phyloP scores from a whole-genome alignment of 2,797 vertebrate species.

The Podarcis siculus region DNA sequence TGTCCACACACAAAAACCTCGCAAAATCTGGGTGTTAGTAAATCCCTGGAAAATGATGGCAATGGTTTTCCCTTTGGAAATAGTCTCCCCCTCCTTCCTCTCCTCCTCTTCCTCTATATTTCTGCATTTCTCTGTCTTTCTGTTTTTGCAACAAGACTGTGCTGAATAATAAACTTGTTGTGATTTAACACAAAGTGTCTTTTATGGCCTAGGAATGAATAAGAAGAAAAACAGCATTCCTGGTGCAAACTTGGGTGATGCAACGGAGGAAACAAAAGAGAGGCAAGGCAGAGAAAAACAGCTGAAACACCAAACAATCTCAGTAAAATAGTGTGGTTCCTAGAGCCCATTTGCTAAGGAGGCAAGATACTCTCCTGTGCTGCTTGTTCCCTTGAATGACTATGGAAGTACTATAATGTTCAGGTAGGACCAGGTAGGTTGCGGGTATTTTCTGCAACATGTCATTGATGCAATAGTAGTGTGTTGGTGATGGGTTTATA shows the following conservation, averaged over 20 bases:
- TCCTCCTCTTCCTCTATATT: slow-evolving; percentile 8
- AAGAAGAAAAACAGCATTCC: slow-evolving; percentile 1
- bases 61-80: slow-evolving; percentile 24
- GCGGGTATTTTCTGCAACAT: no score
- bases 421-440: no score
- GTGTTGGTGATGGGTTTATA: no score
- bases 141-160: not conserved
- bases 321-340: not conserved
- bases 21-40: not conserved
- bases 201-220: not conserved
- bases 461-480: no score
- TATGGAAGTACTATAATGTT: not conserved
- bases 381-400: not conserved
- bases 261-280: not conserved
- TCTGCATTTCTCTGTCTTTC: not conserved
- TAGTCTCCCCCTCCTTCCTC: not conserved
- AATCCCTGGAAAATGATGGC: slow-evolving; percentile 12
- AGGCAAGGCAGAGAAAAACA: rapidly evolving
- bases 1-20: not conserved
- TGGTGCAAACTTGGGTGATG: not conserved
- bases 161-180: slow-evolving; percentile 10
- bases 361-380: not conserved
- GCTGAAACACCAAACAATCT: not conserved
- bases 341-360: not conserved
- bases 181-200: not conserved